Base-by-base conservation (phyloP, 2,888 invertebrate genomes). In the Diarsia dahlii region DNA sequence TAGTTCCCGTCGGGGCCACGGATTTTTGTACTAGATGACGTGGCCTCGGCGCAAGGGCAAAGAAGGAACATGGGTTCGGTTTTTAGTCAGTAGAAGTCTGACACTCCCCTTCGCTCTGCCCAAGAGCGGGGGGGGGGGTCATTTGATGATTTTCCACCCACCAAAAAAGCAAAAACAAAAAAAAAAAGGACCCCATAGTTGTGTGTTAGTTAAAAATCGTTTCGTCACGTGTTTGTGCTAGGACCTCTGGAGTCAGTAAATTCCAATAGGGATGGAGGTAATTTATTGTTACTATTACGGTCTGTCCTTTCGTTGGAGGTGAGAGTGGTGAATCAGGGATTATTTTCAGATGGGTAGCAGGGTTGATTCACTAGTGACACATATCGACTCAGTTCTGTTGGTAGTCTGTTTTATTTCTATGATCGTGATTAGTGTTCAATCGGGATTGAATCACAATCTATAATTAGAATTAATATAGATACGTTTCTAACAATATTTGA, bases 251-350 rank as follows among this genome's bases (percentile, higher is more conserved):
- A 66, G 71, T 72, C 58, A 28, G 71, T 76, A 76, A 81, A 85
- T 81, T 81, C 58, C 52, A 69, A 70, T 70, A 72, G 45, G 50
- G 62, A 12, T 15, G 18, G 18, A 60, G 48, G 64, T 79, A 79
- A 81, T 60, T 34, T 84, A 81, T 79, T 69, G 84, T 60, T 62
- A 79, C 54, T 65, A 84, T 80, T 79, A 72, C 9, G 39, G 10
- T 18, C 52, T 60, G 50, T 23, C 50, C 73, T 62, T 63, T 23
- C 28, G 60, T 63, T 48, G 64, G 10, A 64, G 68, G 10, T 46
- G 66, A 58, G 48, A 65, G 67, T 72, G 80, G 58, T 71, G 84
- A 80, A 54, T 72, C 72, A 84, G 80, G 84, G 71, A 66, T 77
- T 80, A 64, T 78, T 69, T 81, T 70, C 48, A 77, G 60, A 23